Evolutionary conservation across 1,140 invertebrate species (phyloP).

Genomic region (Chlorops oryzae): DNA sequence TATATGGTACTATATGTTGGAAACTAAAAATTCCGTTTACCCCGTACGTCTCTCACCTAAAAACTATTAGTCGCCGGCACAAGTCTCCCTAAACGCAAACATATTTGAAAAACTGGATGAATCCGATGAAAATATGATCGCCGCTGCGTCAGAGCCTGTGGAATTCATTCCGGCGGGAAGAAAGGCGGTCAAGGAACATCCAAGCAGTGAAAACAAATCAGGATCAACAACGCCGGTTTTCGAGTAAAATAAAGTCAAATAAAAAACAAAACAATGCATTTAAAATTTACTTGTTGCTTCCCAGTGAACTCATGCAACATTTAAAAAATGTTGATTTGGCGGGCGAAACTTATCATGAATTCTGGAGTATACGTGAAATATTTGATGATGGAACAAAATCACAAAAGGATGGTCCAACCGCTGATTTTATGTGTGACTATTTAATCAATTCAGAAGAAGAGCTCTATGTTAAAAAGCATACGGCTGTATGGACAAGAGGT

Average conservation of each 20-base stretch:
- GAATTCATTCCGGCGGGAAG: slow-evolving; percentile 86
- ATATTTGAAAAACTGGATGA: slow-evolving; percentile 71
- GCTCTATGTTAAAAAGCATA: slow-evolving; percentile 77
- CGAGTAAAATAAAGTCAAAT: too few species aligned
- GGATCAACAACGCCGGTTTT: too few species aligned
- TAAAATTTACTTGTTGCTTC: too few species aligned
- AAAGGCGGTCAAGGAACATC: slow-evolving; percentile 71
- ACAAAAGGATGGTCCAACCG: not conserved
- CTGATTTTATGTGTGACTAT: slow-evolving; percentile 33
- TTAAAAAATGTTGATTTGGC: slow-evolving; percentile 66
- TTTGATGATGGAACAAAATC: slow-evolving; percentile 16
- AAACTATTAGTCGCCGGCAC: too few species aligned
- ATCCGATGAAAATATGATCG: slow-evolving; percentile 67
- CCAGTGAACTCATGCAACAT: slow-evolving; percentile 64
- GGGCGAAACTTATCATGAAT: slow-evolving; percentile 59
- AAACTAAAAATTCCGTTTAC: too few species aligned
- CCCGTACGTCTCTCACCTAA: too few species aligned
- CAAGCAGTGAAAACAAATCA: too few species aligned
- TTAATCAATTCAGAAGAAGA: slow-evolving; percentile 68
- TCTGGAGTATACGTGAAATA: slow-evolving; percentile 62
- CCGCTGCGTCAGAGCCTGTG: slow-evolving; percentile 75
- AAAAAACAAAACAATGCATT: too few species aligned
- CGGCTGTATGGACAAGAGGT: slow-evolving; percentile 74
- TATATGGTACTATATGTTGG: too few species aligned
- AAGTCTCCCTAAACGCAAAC: too few species aligned